Percentiles rank a stretch among this genome's conserved stretches.
Evolutionary conservation across 2,113 vertebrate species (phyloP).

Genomic region (Sinocyclocheilus anshuiensis): DNA sequence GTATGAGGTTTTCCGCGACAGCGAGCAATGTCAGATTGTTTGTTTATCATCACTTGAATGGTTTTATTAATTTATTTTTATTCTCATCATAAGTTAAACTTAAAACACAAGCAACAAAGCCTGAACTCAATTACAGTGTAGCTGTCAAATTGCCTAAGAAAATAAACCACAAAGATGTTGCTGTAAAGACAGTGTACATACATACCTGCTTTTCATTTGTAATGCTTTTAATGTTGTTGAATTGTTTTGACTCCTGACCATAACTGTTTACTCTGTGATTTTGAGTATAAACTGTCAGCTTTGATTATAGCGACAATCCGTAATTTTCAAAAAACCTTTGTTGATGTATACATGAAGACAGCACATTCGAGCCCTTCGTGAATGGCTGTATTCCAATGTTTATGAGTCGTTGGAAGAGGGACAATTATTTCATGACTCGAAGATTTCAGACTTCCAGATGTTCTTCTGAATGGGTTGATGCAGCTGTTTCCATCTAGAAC

Average conservation of each 20-base stretch:
- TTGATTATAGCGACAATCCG: conserved; percentile 12
- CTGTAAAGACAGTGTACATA: conserved; percentile 2
- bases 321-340: conserved; percentile 12
- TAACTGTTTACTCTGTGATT: conserved; percentile 21
- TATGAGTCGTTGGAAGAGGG: background rate
- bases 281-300: conserved; percentile 15
- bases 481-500: conserved; percentile 5
- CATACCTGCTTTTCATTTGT: conserved; percentile 16
- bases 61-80: conserved; percentile 32
- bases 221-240: conserved; percentile 23
- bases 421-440: conserved; percentile 12
- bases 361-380: background rate
- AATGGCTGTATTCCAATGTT: conserved; percentile 15
- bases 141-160: conserved; percentile 27
- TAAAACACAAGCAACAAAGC: background rate
- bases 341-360: background rate
- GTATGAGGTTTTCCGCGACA: conserved; percentile 1
- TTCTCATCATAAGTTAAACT: background rate
- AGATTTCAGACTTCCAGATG: conserved; percentile 33
- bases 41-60: background rate
- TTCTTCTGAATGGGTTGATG: background rate
- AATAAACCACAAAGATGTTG: conserved; percentile 31
- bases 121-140: conserved; percentile 26
- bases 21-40: conserved; percentile 42
- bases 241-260: conserved; percentile 34